Evolutionary conservation across 2,113 vertebrate genomes (phyloP).

Genomic region (Girardinichthys multiradiatus): DNA sequence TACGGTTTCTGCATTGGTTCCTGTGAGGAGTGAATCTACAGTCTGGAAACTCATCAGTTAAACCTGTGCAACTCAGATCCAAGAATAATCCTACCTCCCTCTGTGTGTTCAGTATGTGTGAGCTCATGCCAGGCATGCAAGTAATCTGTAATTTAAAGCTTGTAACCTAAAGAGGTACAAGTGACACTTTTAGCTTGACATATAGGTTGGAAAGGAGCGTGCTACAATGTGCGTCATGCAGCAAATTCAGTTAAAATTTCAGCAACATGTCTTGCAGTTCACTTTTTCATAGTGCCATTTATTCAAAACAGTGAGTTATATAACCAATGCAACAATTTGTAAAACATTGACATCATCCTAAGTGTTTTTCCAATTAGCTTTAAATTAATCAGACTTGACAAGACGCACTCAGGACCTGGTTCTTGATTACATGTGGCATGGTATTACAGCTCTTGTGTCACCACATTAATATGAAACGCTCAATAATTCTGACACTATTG

Average conservation of each 20-base stretch:
- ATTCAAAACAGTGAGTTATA: neutral
- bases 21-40: constrained; percentile 42
- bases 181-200: constrained; percentile 45
- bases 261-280: neutral
- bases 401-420: constrained; percentile 22
- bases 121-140: constrained; percentile 46
- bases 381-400: constrained; percentile 11
- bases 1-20: constrained; percentile 31
- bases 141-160: constrained; percentile 48
- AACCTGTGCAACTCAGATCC: constrained; percentile 34
- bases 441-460: constrained; percentile 21
- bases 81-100: constrained; percentile 38
- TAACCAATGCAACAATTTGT: neutral
- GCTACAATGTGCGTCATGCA: neutral
- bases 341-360: neutral
- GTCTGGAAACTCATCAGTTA: neutral
- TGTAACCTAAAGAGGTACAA: constrained; percentile 25
- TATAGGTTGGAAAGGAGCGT: neutral
- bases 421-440: constrained; percentile 37
- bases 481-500: constrained; percentile 40
- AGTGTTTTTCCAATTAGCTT: neutral
- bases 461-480: constrained; percentile 12
- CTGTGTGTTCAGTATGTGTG: constrained; percentile 33
- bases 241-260: neutral
- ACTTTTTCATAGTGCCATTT: neutral